Evolutionary conservation across 2,797 vertebrate species (phyloP).

Genomic region (Falco naumanni): DNA sequence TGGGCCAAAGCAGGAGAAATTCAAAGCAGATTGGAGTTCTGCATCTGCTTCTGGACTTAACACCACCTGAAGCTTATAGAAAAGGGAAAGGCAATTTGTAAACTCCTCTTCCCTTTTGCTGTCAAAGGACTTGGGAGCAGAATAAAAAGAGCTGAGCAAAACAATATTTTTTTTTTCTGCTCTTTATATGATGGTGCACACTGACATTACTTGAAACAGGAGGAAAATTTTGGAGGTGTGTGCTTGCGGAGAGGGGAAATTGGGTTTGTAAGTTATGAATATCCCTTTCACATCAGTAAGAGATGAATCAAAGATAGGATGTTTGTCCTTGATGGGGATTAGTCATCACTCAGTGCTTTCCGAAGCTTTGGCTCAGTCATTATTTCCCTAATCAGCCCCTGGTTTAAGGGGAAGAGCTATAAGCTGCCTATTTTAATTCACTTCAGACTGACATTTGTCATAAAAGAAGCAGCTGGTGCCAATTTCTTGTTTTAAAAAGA

Average conservation of each 20-base stretch:
- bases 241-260: not conserved
- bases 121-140: not conserved
- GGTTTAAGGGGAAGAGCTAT: slow-evolving; percentile 46
- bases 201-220: not conserved
- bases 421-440: slow-evolving; percentile 47
- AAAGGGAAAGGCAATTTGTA: not conserved
- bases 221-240: not conserved
- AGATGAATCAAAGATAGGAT: slow-evolving; percentile 47
- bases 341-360: slow-evolving; percentile 32
- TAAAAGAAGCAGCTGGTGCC: slow-evolving; percentile 63
- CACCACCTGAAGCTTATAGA: not conserved
- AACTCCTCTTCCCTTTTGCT: not conserved
- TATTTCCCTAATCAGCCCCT: slow-evolving; percentile 49
- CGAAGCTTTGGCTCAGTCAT: slow-evolving; percentile 5
- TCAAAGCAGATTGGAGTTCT: not conserved
- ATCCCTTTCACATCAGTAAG: slow-evolving; percentile 5
- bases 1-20: not conserved
- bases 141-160: not conserved
- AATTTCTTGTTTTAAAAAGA: slow-evolving; percentile 63
- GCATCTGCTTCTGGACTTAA: not conserved
- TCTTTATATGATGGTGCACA: not conserved
- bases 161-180: not conserved
- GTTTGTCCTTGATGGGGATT: slow-evolving; percentile 34
- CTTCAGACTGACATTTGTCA: slow-evolving; percentile 35
- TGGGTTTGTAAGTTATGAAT: slow-evolving; percentile 6